phyloP scores from a whole-genome alignment of 2,113 vertebrate genomes.

The Myiagra hebetior region DNA sequence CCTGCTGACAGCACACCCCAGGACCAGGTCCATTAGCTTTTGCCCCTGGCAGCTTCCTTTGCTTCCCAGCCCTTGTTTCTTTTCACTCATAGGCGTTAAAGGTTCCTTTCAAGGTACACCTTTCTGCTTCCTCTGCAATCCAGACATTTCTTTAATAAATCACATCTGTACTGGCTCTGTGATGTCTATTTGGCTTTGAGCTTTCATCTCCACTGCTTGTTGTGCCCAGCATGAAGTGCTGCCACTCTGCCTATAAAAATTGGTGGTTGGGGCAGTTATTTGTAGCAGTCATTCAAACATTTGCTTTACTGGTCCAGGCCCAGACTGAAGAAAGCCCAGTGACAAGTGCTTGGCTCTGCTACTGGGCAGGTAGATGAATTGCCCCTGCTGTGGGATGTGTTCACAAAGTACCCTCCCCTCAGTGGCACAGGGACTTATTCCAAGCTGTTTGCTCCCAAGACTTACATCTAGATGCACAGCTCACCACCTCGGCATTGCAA shows the following conservation, averaged over 20 bases:
- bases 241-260: slow-evolving; percentile 4
- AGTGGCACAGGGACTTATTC: neutral
- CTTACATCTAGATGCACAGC: neutral
- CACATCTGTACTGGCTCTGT: slow-evolving; percentile 7
- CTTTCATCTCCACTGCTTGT: slow-evolving; percentile 20
- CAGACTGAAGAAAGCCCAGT: neutral
- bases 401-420: neutral
- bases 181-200: slow-evolving; percentile 14
- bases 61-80: neutral
- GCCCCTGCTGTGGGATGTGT: neutral
- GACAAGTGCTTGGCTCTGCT: neutral
- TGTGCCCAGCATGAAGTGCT: slow-evolving; percentile 2
- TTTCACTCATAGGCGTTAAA: slow-evolving; percentile 2
- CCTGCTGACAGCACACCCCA: neutral
- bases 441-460: neutral
- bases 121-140: slow-evolving; percentile 41
- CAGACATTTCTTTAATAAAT: slow-evolving; percentile 51
- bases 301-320: neutral
- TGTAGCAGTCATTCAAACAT: neutral
- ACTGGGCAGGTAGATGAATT: neutral
- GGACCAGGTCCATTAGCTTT: slow-evolving; percentile 17
- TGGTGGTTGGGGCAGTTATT: slow-evolving; percentile 3
- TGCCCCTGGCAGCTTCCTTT: slow-evolving; percentile 8
- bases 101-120: slow-evolving; percentile 35
- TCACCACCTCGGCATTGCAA: neutral